Conservation (phyloP, 2,797 vertebrate species). For the Rhabdomys pumilio region DNA sequence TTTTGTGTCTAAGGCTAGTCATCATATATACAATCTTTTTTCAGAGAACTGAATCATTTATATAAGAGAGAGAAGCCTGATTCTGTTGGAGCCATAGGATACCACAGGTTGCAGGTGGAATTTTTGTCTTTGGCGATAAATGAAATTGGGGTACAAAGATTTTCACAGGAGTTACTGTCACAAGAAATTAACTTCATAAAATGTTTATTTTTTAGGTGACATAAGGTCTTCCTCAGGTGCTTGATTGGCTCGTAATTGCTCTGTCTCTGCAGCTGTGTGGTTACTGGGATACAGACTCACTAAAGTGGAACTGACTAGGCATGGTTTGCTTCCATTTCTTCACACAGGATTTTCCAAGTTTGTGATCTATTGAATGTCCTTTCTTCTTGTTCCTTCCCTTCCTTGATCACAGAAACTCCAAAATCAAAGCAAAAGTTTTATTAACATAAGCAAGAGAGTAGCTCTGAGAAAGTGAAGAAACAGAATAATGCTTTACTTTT, state of each 20-base stretch:
- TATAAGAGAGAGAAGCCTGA: neutral
- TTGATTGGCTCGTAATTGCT: neutral
- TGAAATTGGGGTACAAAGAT: neutral
- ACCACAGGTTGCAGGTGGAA: neutral
- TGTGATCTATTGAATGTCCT: neutral
- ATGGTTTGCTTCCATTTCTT: neutral
- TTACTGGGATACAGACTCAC: neutral
- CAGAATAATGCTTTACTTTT: neutral
- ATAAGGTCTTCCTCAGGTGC: no score
- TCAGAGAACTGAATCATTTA: neutral
- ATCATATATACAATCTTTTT: neutral
- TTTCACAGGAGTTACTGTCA: neutral
- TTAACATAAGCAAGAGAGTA: neutral
- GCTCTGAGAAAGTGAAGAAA: neutral
- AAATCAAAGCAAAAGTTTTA: constrained; percentile 23
- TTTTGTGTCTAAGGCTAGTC: neutral
- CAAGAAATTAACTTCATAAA: neutral
- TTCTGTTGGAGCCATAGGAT: neutral
- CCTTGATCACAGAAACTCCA: neutral
- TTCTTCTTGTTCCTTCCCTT: neutral
- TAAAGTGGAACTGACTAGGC: neutral
- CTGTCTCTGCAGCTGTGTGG: neutral
- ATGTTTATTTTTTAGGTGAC: neutral
- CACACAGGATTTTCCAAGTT: neutral
- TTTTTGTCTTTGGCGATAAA: neutral